These are phyloP conservation scores for Cromileptes altivelis DNA, from an alignment of 2,113 vertebrate genomes.

Conservation along the genomic window DNA sequence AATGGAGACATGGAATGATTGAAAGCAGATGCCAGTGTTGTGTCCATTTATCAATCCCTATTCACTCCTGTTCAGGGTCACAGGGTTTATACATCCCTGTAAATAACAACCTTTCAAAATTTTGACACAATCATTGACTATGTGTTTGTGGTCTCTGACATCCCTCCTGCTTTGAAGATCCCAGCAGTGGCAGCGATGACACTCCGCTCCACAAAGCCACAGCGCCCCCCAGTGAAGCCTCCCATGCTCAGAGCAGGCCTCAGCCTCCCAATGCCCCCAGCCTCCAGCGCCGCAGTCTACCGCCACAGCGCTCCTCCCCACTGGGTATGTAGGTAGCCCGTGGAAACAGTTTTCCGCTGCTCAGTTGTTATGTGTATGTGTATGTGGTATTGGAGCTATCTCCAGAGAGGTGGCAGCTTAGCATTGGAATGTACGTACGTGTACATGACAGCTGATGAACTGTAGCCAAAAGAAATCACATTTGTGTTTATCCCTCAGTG, in stretches of 20 bases:
- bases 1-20: neutral
- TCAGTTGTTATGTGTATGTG: neutral
- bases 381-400: neutral
- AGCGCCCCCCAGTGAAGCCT: constrained; percentile 78
- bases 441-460: neutral
- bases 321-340: constrained; percentile 55
- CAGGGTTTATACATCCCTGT: neutral
- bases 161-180: constrained; percentile 79
- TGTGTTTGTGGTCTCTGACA: neutral
- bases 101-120: neutral
- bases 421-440: neutral
- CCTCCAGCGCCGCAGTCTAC: constrained; percentile 87
- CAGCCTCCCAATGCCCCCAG: constrained; percentile 78
- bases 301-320: constrained; percentile 84
- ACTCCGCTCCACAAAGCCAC: constrained; percentile 77
- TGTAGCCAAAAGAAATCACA: neutral
- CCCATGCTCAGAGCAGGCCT: constrained; percentile 53
- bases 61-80: neutral
- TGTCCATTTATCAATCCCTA: neutral
- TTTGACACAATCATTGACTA: neutral
- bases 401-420: constrained; percentile 3
- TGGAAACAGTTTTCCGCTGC: neutral
- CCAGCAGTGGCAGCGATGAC: constrained; percentile 87
- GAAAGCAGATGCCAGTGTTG: neutral
- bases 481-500: neutral